Conservation (phyloP, 2,797 vertebrate genomes). For the Calcarius lapponicus region DNA sequence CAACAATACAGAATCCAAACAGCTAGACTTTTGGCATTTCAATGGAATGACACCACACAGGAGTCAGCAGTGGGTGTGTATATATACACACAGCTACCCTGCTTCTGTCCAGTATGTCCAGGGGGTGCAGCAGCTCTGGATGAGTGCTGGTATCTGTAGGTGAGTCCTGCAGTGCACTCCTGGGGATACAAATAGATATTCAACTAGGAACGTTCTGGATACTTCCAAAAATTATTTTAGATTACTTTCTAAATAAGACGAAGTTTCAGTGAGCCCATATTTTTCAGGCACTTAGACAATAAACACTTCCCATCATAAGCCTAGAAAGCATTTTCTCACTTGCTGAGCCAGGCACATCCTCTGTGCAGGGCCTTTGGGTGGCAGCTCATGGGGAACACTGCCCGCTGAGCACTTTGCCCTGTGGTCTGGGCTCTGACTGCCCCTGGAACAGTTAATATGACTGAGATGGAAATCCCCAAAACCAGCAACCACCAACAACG, state of each 20-base stretch:
- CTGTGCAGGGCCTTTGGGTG: neutral
- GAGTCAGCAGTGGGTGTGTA: neutral
- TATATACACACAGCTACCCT: neutral
- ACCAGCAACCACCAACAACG: fast-evolving
- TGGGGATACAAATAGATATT: neutral
- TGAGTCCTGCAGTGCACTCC: neutral
- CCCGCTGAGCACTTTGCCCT: neutral
- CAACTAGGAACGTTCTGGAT: neutral
- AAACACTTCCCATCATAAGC: neutral
- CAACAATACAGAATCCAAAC: neutral
- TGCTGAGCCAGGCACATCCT: neutral
- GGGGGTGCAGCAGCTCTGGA: neutral
- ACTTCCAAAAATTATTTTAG: neutral
- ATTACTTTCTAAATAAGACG: neutral
- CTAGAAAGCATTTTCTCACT: neutral
- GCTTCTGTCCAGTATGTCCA: neutral
- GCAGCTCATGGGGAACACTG: neutral
- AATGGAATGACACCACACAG: neutral
- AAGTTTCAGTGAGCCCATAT: neutral
- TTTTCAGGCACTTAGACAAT: neutral
- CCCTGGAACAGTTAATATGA: neutral
- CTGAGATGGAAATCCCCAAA: neutral
- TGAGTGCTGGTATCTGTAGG: neutral
- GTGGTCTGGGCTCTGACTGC: neutral
- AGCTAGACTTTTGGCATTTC: neutral